Evolutionary conservation across 2,113 vertebrate species (phyloP).

Genomic region (Syngnathus floridae): DNA sequence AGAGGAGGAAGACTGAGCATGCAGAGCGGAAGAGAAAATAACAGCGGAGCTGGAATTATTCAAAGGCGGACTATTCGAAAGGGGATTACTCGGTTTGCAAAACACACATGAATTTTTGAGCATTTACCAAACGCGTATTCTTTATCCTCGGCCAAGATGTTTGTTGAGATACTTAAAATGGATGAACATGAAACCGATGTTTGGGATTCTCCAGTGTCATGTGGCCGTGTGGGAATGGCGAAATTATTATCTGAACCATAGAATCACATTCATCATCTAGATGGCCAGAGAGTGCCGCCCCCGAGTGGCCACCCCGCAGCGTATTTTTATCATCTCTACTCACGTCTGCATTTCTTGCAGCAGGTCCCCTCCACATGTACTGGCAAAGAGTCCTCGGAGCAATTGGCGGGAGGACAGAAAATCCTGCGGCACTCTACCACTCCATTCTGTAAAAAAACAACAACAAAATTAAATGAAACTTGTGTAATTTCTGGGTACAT

Average conservation of each 20-base stretch:
- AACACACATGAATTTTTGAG: slow-evolving; percentile 20
- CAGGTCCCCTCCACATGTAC: slow-evolving; percentile 80
- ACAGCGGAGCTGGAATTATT: slow-evolving; percentile 41
- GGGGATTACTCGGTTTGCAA: slow-evolving; percentile 37
- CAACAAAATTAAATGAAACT: neutral
- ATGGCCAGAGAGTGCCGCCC: too few species aligned
- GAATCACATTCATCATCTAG: too few species aligned
- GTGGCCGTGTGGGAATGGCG: too few species aligned
- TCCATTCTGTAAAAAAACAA: slow-evolving; percentile 73
- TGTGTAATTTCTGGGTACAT: neutral
- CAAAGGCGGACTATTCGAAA: slow-evolving; percentile 35
- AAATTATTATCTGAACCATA: too few species aligned
- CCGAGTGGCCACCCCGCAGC: too few species aligned
- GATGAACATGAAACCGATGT: too few species aligned
- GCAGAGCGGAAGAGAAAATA: slow-evolving; percentile 17
- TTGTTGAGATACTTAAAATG: neutral
- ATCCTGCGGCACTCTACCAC: slow-evolving; percentile 84
- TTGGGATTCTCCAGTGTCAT: too few species aligned
- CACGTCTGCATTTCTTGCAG: slow-evolving; percentile 89
- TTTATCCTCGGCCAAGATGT: slow-evolving; percentile 8
- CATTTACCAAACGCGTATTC: slow-evolving; percentile 20
- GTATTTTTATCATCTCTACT: slow-evolving; percentile 55
- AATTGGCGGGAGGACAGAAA: slow-evolving; percentile 80
- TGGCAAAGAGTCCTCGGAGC: slow-evolving; percentile 79
- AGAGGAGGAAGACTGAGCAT: slow-evolving; percentile 18